Base-by-base conservation (phyloP, 2,113 vertebrate genomes). In the Syrmaticus mikado region DNA sequence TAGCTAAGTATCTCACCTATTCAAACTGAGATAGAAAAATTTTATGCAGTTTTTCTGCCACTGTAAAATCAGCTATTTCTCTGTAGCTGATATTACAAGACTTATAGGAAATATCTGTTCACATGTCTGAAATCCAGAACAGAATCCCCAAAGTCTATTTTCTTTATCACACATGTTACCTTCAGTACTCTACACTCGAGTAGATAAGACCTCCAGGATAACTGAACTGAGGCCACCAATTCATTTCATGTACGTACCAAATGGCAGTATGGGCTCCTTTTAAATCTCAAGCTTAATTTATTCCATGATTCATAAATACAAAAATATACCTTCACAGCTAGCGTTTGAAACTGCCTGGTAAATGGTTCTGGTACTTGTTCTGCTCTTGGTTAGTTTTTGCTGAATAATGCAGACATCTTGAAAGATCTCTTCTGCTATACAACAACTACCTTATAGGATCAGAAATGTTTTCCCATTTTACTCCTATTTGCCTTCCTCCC, bases 141-240 rank as follows among this genome's bases (percentile, higher is more conserved):
- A 93, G 92, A 97, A 88, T 92, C 61, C 74, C n/a, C 82, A 89
- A 82, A 85, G 67, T 91, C 68, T 91, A 3, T 94, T 96, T 97
- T 92, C 96, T 96, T 89, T 97, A 89, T 92, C 95, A 94, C 67
- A 96, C 93, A 93, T 97, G 97, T 98, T 98, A 98, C 97, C 97
- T 98, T 98, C 97, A 97, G 89, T 98, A 97, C 82, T 97, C 86
- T 96, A 93, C 96, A 97, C 95, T 97, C 97, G 91, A 88, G 81
- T 97, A 97, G 95, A 83, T 95, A 98, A 98, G 97, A 98, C 98
- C 97, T 98, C 97, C 98, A 98, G 97, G 97, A 98, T 97, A 97
- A 96, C 91, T 98, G 97, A 98, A 97, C 97, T 98, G 97, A 98
- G 95, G 96, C 94, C 92, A 90, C 91, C 87, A 94, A 52, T 92